phyloP scores from a whole-genome alignment of 2,113 vertebrate genomes.

The Pipra filicauda region DNA sequence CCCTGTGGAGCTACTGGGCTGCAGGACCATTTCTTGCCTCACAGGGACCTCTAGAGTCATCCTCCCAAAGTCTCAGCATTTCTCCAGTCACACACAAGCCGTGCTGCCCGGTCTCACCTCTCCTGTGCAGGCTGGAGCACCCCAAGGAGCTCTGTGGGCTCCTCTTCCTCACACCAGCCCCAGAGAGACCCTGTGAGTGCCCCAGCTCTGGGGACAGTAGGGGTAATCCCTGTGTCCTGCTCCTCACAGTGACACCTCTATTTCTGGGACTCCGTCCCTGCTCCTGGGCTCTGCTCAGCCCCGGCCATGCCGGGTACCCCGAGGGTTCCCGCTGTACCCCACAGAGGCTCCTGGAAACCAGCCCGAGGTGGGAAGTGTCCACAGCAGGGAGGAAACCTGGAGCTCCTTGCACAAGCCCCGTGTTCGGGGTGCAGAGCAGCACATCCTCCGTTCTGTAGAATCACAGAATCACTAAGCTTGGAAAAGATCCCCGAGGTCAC shows the following conservation, averaged over 20 bases:
- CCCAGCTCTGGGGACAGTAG: background rate
- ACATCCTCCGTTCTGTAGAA: too few species aligned
- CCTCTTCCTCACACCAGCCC: background rate
- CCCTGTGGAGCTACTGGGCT: background rate
- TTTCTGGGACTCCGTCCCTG: background rate
- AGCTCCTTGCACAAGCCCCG: fast-evolving
- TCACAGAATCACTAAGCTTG: fast-evolving
- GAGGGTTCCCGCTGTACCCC: background rate
- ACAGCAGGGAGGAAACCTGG: background rate
- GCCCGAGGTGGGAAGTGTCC: background rate
- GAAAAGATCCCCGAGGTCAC: fast-evolving
- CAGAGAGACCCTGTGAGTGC: background rate
- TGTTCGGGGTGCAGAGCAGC: background rate
- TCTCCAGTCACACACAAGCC: fast-evolving
- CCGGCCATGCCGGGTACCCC: background rate
- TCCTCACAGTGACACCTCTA: too few species aligned
- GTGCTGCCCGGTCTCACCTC: background rate
- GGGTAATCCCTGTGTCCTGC: background rate
- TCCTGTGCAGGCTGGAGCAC: background rate
- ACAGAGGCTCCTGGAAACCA: background rate
- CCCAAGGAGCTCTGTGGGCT: background rate
- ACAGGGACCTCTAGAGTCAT: background rate
- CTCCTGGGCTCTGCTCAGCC: background rate
- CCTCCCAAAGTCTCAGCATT: background rate
- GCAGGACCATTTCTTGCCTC: background rate